A percentile compares a stretch with the other conserved stretches of the same genome.
These are phyloP conservation scores for Triplophysa dalaica DNA, from an alignment of 2,113 vertebrate species.

Conservation along the genomic window DNA sequence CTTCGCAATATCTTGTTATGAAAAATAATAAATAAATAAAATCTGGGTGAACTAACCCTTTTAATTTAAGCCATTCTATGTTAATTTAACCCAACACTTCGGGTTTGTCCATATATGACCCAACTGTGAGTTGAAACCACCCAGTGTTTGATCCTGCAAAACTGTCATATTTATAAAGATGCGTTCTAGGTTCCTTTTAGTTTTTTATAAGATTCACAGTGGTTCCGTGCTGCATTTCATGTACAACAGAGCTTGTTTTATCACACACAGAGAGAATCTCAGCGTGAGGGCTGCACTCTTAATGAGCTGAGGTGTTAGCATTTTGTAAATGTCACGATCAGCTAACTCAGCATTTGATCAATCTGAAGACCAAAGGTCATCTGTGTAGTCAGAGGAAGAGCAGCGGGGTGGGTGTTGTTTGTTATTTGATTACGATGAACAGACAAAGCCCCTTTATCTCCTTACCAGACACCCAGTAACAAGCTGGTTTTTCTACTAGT, in stretches of 20 bases:
- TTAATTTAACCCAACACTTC: too few species aligned
- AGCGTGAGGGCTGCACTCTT: slow-evolving; percentile 61
- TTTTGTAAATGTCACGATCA: slow-evolving; percentile 79
- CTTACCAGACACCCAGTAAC: not conserved
- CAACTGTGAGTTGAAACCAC: too few species aligned
- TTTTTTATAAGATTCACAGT: not conserved
- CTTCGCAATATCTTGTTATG: too few species aligned
- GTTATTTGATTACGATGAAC: slow-evolving; percentile 76
- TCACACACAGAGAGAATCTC: slow-evolving; percentile 43
- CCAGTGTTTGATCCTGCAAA: not conserved
- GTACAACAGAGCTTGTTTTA: slow-evolving; percentile 27
- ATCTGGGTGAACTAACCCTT: too few species aligned
- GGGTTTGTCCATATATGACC: too few species aligned
- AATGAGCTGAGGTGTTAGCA: slow-evolving; percentile 75
- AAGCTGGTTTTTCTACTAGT: not conserved
- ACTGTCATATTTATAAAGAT: not conserved
- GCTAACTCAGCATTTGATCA: slow-evolving; percentile 77
- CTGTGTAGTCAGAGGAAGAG: slow-evolving; percentile 63
- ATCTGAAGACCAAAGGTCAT: slow-evolving; percentile 78
- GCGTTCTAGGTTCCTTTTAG: not conserved
- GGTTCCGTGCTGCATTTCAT: not conserved
- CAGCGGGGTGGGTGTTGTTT: slow-evolving; percentile 61
- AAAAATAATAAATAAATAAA: too few species aligned
- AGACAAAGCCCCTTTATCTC: slow-evolving; percentile 51
- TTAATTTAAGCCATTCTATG: too few species aligned